A percentile compares a stretch with the other conserved stretches of the same genome.
These are phyloP conservation scores for Chrysolina oricalcia DNA, from an alignment of 2,888 invertebrate genomes.

Conservation along the genomic window DNA sequence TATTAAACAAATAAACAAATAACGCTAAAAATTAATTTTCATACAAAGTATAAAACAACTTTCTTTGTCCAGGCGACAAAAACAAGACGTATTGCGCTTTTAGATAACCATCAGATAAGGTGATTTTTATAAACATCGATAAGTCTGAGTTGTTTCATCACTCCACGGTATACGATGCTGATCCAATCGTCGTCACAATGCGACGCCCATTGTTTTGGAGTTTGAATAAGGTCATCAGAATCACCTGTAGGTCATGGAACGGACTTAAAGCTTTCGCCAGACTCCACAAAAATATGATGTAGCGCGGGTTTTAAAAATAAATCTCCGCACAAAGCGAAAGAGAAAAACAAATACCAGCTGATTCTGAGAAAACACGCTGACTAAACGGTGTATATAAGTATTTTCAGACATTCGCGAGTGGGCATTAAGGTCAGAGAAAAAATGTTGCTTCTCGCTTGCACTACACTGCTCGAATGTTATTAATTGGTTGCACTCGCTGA, in stretches of 20 bases:
- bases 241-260: conserved; percentile 18
- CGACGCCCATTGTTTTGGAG: conserved; percentile 1
- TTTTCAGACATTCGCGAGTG: conserved; percentile 34
- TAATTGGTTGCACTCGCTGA: neutral
- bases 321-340: conserved; percentile 29
- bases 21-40: too few species aligned
- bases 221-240: conserved; percentile 1
- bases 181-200: too few species aligned
- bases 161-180: too few species aligned
- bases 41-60: too few species aligned
- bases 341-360: conserved; percentile 32
- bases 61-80: too few species aligned
- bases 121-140: too few species aligned
- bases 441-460: conserved; percentile 23
- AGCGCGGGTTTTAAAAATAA: conserved; percentile 19
- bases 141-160: too few species aligned
- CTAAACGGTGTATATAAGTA: conserved; percentile 23
- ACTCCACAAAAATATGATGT: conserved; percentile 26
- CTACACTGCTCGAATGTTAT: neutral
- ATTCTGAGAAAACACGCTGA: conserved; percentile 33
- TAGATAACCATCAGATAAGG: too few species aligned
- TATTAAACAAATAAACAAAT: too few species aligned
- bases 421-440: conserved; percentile 34
- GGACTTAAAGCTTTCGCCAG: conserved; percentile 12
- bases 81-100: too few species aligned